These are phyloP conservation scores for Coreius guichenoti DNA, from an alignment of 2,797 vertebrate genomes.

Conservation along the genomic window DNA sequence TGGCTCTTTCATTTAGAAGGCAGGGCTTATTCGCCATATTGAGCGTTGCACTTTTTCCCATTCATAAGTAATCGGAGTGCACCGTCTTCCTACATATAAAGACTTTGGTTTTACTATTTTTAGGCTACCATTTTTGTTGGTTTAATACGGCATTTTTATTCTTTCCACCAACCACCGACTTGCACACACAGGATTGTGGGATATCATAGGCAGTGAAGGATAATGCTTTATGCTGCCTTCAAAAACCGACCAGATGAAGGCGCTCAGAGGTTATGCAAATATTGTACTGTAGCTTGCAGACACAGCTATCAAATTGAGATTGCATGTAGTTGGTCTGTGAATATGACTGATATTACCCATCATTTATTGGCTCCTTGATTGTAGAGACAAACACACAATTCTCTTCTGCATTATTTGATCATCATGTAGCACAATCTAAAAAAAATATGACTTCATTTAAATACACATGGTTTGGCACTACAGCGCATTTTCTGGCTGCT, in stretches of 20 bases:
- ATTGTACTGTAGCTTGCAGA: not conserved
- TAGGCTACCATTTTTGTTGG: too few species aligned
- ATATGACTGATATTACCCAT: constrained; percentile 71
- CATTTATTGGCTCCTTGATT: constrained; percentile 64
- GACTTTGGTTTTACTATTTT: too few species aligned
- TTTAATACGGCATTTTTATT: not conserved
- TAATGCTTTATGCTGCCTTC: not conserved
- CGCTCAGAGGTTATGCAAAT: not conserved
- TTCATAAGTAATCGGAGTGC: too few species aligned
- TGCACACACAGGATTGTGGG: not conserved
- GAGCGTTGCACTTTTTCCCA: too few species aligned
- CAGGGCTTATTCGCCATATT: too few species aligned
- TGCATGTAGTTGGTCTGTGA: constrained; percentile 74
- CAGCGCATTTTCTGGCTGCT: not conserved
- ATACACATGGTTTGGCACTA: not conserved
- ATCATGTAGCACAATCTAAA: not conserved
- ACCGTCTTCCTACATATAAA: too few species aligned
- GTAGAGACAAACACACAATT: not conserved
- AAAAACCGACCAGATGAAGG: not conserved
- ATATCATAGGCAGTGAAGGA: not conserved
- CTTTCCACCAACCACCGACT: not conserved
- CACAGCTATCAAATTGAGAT: constrained; percentile 70
- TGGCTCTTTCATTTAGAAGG: too few species aligned
- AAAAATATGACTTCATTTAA: not conserved
- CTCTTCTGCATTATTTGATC: not conserved